These are phyloP conservation scores for Helostoma temminkii DNA, from an alignment of 2,797 vertebrate species.

Conservation along the genomic window DNA sequence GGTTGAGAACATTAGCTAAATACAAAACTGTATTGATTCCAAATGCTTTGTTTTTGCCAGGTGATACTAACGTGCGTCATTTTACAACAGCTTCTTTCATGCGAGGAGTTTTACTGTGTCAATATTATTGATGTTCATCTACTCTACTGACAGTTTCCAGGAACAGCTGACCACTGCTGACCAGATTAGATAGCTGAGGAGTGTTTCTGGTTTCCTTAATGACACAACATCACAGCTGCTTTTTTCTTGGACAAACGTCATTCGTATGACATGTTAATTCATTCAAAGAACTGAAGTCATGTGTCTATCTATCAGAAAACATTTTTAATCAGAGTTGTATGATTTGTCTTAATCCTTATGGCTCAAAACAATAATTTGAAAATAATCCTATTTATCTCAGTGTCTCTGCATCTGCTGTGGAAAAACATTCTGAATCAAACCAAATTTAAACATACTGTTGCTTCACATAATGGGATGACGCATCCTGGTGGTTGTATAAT, in stretches of 20 bases:
- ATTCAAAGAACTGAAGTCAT: too few species aligned
- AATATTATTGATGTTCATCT: slow-evolving; percentile 43
- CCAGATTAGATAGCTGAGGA: slow-evolving; percentile 4
- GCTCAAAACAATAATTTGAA: background rate
- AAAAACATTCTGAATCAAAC: background rate
- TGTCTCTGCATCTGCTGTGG: background rate
- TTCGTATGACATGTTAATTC: too few species aligned
- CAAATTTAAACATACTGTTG: background rate
- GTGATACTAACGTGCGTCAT: background rate
- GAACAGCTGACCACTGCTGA: slow-evolving; percentile 33
- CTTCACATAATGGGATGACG: background rate
- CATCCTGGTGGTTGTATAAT: background rate
- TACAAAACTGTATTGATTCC: background rate
- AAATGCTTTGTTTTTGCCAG: background rate
- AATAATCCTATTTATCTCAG: background rate
- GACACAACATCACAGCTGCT: background rate
- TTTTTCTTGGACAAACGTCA: background rate
- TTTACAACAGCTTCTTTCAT: slow-evolving; percentile 6
- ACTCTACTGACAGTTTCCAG: slow-evolving; percentile 40
- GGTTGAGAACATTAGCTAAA: background rate
- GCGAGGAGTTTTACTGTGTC: slow-evolving; percentile 7
- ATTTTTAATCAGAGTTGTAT: too few species aligned
- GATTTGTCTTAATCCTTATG: background rate
- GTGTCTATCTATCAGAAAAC: too few species aligned
- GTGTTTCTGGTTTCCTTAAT: slow-evolving; percentile 6